Evolutionary conservation across 2,797 vertebrate species (phyloP).

Genomic region (Tapirus indicus): DNA sequence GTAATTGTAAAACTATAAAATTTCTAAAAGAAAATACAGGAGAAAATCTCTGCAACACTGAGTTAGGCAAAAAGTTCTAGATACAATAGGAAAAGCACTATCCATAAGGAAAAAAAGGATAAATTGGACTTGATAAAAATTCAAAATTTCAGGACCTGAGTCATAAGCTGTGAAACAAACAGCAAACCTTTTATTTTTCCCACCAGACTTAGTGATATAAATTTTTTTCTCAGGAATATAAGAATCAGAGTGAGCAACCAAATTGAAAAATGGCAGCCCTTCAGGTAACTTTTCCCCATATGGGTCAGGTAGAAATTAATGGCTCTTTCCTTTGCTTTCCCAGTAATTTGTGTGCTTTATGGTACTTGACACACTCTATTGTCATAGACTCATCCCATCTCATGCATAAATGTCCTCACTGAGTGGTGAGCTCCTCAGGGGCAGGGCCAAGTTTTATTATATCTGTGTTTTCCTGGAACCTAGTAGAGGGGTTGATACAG

Average conservation of each 20-base stretch:
- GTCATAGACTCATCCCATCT: background rate
- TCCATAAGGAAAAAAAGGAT: background rate
- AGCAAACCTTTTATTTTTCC: constrained; percentile 31
- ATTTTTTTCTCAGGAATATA: background rate
- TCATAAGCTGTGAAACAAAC: constrained; percentile 23
- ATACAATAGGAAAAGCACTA: background rate
- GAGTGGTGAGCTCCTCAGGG: background rate
- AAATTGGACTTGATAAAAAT: background rate
- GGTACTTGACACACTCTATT: background rate
- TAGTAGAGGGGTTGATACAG: background rate
- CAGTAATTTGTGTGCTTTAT: background rate
- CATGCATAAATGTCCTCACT: background rate
- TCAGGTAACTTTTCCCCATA: background rate
- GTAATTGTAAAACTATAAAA: background rate
- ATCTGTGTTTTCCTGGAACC: background rate
- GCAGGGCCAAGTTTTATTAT: background rate
- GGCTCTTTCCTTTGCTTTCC: background rate
- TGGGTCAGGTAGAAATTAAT: constrained; percentile 19
- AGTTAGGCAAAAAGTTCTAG: background rate
- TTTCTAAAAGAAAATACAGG: background rate
- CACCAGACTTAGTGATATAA: background rate
- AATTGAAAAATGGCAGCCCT: background rate
- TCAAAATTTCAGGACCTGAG: background rate
- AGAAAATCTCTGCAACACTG: background rate
- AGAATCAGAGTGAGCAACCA: background rate